Conservation (phyloP, 2,888 invertebrate genomes). For the Sinotaia quadrata region DNA sequence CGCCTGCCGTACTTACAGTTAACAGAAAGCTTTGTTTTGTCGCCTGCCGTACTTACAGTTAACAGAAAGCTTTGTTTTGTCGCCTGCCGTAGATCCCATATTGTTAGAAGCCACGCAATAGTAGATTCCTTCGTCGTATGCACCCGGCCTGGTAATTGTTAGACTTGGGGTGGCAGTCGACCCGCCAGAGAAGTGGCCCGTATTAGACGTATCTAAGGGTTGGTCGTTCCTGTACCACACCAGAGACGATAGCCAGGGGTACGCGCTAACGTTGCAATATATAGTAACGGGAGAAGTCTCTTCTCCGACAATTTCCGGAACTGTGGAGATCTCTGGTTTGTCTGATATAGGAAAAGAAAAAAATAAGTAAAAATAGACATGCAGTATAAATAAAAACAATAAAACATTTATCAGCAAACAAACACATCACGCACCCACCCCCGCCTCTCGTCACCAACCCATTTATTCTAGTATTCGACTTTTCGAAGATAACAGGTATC, state of each 20-base stretch:
- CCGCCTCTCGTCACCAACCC: no score
- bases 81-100: slow-evolving; percentile 13
- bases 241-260: background rate
- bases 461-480: no score
- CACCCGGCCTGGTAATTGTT: background rate
- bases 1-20: no score
- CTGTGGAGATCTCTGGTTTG: background rate
- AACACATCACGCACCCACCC: no score
- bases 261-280: background rate
- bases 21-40: no score
- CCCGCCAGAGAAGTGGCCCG: background rate
- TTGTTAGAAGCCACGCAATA: slow-evolving; percentile 23
- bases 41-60: slow-evolving; percentile 26
- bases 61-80: slow-evolving; percentile 1
- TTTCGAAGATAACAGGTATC: no score
- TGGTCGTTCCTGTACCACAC: slow-evolving; percentile 15
- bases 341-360: no score
- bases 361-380: no score
- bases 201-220: slow-evolving; percentile 4
- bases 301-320: background rate
- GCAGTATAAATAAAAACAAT: no score
- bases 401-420: no score
- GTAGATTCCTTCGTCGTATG: slow-evolving; percentile 13
- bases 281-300: background rate
- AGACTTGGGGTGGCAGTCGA: background rate